Evolutionary conservation across 2,888 invertebrate species (phyloP).

Genomic region (Bimastos eiseni): DNA sequence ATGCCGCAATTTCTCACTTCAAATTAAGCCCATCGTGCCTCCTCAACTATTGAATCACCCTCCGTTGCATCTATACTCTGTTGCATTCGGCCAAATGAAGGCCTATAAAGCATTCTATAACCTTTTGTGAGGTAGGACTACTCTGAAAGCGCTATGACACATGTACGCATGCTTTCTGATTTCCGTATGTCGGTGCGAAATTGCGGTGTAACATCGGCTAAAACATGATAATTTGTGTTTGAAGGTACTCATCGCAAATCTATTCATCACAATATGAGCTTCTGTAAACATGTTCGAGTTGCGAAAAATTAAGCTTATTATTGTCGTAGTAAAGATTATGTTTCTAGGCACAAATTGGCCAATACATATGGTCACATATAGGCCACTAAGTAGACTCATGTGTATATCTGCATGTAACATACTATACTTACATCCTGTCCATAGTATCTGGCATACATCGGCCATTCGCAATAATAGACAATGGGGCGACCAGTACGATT

Average conservation of each 20-base stretch:
- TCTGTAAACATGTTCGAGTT: no score
- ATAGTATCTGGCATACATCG: slow-evolving; percentile 44
- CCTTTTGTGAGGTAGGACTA: no score
- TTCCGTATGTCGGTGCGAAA: no score
- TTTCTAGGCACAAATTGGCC: neutral
- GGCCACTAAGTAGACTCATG: neutral
- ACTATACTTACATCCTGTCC: slow-evolving; percentile 38
- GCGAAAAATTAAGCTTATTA: no score
- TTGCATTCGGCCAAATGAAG: neutral
- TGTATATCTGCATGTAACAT: neutral
- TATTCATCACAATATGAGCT: no score
- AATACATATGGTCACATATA: neutral
- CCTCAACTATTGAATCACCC: neutral
- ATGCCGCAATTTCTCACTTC: neutral
- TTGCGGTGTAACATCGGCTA: no score
- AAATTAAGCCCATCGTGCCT: neutral
- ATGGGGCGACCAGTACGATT: slow-evolving; percentile 47
- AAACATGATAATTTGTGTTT: no score
- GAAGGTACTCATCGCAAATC: no score
- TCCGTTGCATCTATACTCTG: neutral
- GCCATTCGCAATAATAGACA: slow-evolving; percentile 49
- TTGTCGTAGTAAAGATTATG: no score
- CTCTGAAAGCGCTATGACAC: no score
- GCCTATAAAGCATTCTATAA: no score
- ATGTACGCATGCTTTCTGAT: no score